Evolutionary conservation across 2,113 vertebrate genomes (phyloP), one percentile per base, ranked within the genome.

Genomic region (Engraulis encrasicolus): DNA sequence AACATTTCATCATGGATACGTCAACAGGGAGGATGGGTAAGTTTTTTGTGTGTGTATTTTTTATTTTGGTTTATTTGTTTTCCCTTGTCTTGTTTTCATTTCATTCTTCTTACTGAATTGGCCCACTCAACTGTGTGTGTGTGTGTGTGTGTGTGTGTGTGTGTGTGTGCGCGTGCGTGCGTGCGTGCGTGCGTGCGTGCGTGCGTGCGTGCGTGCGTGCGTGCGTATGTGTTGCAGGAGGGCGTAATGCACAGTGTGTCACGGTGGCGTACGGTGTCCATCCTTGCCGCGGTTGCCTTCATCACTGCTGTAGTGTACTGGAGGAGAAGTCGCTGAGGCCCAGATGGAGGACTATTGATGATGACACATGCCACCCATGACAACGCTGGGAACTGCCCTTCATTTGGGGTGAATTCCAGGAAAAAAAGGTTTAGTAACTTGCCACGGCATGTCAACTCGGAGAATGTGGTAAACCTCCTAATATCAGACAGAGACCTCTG

Each of bases 1-100:
- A 74, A 66, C 37, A 91, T 94, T 17, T 91, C 93, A 79, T 1
- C 79, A 40, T 96, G 95, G 95, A 81, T 96, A 6, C 84, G 93
- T 23, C 91, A 92, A 0, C 95, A 96, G 37, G 95, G 94, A 87
- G 95, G 95, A 90, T 96, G 95, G 95, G 95, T 95, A 83, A 92
- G 95, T 81, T 52, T 15, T 6, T 84, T 37, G 31, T 49, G 71
- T 7, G 34, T 50, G 38, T 54, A 50, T 45, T 5, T 45, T 9
- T 45, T 45, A 5, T 45, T 9, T 45, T 45, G 9, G 40, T 9
- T 45, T 9, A 45, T 5, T 45, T 45, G 3, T 45, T 45, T 45
- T 45, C 9, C 9, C 40, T 45, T 92, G 40, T 45, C 4, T 45
- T 45, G 40, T 45, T 45, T 45, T 5, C 40, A 5, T 9, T 45